Percentiles rank a stretch among this genome's conserved stretches.
Evolutionary conservation across 2,888 invertebrate species (phyloP).

Genomic region (Philonicus albiceps): DNA sequence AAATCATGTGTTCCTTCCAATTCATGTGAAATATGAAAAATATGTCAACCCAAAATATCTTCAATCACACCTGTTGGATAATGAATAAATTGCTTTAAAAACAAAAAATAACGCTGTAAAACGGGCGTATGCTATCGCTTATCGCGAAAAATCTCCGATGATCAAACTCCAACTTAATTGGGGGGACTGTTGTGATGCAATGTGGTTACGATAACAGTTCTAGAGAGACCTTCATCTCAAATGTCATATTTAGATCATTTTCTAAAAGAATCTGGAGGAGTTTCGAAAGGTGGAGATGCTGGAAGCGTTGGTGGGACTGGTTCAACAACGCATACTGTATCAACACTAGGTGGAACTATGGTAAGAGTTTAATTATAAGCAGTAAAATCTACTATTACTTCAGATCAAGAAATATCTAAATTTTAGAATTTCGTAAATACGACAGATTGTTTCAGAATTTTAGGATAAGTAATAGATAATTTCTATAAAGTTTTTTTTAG

Average conservation of each 20-base stretch:
- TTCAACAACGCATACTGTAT: constrained; percentile 50
- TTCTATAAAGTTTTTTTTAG: too few relatives aligned
- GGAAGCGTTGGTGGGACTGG: constrained; percentile 47
- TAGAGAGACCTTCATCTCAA: constrained; percentile 89
- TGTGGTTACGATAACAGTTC: constrained; percentile 66
- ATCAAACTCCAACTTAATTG: background rate
- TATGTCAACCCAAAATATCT: background rate
- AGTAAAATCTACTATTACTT: background rate
- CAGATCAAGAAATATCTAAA: background rate
- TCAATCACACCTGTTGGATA: background rate
- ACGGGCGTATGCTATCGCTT: background rate
- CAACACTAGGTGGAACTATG: constrained; percentile 50
- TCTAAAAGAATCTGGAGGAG: constrained; percentile 75
- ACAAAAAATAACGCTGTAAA: background rate
- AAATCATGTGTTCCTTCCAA: constrained; percentile 1
- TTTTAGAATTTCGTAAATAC: background rate
- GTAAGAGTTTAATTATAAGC: constrained; percentile 41
- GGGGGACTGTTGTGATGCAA: background rate
- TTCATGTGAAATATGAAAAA: constrained; percentile 10
- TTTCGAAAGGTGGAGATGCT: constrained; percentile 53
- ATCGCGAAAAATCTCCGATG: background rate
- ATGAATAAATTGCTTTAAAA: background rate
- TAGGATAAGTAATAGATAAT: too few relatives aligned
- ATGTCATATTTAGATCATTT: constrained; percentile 92
- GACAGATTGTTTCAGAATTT: too few relatives aligned